Percentiles rank a stretch among this genome's conserved stretches.
phyloP scores from a whole-genome alignment of 2,888 invertebrate species.

The Xestia sexstrigata region DNA sequence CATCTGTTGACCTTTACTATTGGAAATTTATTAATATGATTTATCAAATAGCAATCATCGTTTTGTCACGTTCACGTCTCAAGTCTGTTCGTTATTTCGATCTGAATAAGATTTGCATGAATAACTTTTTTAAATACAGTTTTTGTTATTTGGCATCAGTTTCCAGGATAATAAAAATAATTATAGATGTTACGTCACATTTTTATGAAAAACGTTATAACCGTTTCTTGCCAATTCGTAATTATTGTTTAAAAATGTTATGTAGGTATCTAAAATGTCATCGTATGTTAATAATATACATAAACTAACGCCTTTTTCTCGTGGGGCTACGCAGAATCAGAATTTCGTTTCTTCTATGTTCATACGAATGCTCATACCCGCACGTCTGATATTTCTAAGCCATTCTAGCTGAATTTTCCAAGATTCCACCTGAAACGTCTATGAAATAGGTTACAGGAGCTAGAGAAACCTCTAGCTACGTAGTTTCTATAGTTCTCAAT shows the following conservation, averaged over 20 bases:
- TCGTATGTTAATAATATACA: background rate
- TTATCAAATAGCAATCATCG: background rate
- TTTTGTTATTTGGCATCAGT: background rate
- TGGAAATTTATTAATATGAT: background rate
- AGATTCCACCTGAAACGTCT: background rate
- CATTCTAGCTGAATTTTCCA: background rate
- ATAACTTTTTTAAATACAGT: background rate
- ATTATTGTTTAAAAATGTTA: too few relatives aligned
- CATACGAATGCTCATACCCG: background rate
- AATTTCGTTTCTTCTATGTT: background rate
- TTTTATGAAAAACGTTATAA: background rate
- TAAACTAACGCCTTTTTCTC: background rate
- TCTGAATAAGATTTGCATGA: background rate
- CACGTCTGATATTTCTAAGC: background rate
- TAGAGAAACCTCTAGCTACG: background rate
- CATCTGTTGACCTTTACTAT: background rate
- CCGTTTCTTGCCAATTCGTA: background rate
- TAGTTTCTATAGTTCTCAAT: conserved; percentile 1
- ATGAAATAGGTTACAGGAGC: background rate
- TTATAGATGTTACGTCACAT: background rate
- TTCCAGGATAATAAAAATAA: background rate
- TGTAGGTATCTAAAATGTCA: too few relatives aligned
- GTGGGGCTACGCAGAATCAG: background rate
- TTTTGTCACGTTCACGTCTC: background rate
- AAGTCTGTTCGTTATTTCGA: background rate